Percentiles rank a stretch among this genome's conserved stretches.
Evolutionary conservation across 2,113 vertebrate species (phyloP).

Genomic region (Poeciliopsis retropinna): DNA sequence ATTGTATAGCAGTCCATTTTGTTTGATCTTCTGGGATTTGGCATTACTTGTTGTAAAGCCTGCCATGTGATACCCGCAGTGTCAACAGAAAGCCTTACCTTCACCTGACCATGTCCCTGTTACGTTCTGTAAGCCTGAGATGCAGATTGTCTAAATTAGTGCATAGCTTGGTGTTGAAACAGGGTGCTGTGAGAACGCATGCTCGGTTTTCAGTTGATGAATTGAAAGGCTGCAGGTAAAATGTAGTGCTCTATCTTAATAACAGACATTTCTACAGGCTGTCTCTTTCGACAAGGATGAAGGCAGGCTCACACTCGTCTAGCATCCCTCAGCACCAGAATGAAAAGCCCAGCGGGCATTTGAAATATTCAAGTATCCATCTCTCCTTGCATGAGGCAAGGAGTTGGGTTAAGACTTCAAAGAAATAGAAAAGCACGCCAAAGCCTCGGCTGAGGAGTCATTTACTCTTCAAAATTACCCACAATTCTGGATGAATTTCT

Average conservation of each 20-base stretch:
- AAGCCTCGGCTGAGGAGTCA: constrained; percentile 14
- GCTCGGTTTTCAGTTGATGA: constrained; percentile 5
- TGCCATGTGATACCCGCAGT: constrained; percentile 31
- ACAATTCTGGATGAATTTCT: constrained; percentile 36
- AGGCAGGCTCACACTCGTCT: constrained; percentile 69
- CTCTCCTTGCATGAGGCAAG: constrained; percentile 26
- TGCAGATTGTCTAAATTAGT: constrained; percentile 4
- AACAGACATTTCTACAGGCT: constrained; percentile 32
- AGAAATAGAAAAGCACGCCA: constrained; percentile 20
- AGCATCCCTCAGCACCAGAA: constrained; percentile 50
- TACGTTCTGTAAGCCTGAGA: constrained; percentile 15
- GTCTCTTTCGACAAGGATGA: constrained; percentile 32
- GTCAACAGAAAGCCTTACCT: constrained; percentile 43
- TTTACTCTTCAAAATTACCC: constrained; percentile 26
- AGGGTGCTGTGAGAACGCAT: neutral
- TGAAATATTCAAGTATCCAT: constrained; percentile 40
- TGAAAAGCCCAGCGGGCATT: constrained; percentile 49
- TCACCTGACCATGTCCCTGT: constrained; percentile 27
- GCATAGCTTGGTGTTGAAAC: constrained; percentile 7
- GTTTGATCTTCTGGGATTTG: constrained; percentile 28
- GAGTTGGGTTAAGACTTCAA: constrained; percentile 38
- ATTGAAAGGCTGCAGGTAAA: constrained; percentile 29
- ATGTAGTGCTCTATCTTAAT: constrained; percentile 26
- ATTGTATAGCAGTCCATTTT: constrained; percentile 45
- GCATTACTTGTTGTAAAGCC: constrained; percentile 28